Percentiles rank a stretch among this genome's conserved stretches.
phyloP scores from a whole-genome alignment of 2,888 invertebrate species.

The Mesorhabditis spiculigera region DNA sequence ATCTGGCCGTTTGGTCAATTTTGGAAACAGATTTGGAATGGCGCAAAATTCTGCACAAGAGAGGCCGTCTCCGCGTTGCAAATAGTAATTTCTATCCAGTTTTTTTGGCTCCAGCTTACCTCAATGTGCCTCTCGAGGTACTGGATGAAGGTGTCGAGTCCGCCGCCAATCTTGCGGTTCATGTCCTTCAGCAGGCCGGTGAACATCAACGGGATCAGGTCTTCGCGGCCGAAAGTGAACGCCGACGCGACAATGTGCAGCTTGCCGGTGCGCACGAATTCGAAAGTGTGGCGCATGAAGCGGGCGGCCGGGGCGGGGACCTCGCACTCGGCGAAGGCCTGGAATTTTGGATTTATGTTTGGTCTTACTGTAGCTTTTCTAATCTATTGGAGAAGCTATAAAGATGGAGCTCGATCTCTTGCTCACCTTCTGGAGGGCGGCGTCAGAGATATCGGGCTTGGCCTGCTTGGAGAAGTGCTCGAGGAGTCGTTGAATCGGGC shows the following conservation, averaged over 20 bases:
- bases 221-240: conserved; percentile 24
- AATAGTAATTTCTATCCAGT: background rate
- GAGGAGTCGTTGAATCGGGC: background rate
- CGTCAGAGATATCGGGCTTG: conserved; percentile 12
- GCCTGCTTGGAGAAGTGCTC: background rate
- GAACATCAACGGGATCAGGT: conserved; percentile 23
- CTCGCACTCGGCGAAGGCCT: conserved; percentile 1
- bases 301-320: conserved; percentile 17
- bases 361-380: background rate
- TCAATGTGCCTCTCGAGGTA: conserved; percentile 23
- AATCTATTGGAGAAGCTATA: background rate
- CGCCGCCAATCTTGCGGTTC: conserved; percentile 18
- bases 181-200: conserved; percentile 19
- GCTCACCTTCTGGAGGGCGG: conserved; percentile 7
- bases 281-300: conserved; percentile 20
- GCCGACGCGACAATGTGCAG: conserved; percentile 21
- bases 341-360: background rate
- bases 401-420: background rate
- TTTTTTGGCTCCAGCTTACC: conserved; percentile 9
- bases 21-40: too few relatives aligned
- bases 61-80: too few relatives aligned
- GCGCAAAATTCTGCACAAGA: too few relatives aligned
- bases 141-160: conserved; percentile 18
- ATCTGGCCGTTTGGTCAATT: too few relatives aligned
- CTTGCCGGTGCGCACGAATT: conserved; percentile 15